Conservation (phyloP, 1,140 invertebrate genomes). For the Gryon sp. region DNA sequence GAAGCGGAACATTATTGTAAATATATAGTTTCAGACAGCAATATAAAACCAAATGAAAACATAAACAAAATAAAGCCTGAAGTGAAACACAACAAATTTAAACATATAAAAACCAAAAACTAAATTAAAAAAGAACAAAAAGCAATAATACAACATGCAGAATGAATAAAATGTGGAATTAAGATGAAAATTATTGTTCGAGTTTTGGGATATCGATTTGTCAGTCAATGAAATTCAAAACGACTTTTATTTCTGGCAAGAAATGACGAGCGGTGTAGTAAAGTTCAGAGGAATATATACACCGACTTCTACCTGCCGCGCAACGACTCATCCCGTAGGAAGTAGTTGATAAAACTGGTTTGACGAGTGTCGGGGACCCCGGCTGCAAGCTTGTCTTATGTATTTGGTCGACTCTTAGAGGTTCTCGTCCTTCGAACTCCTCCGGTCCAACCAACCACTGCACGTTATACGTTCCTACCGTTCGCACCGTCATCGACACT, state of each 20-base stretch:
- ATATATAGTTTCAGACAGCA: no score
- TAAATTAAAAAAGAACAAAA: no score
- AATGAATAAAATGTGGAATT: no score
- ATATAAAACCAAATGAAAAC: no score
- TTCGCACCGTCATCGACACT: constrained; percentile 51
- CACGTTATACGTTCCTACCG: constrained; percentile 50
- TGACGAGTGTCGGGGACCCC: constrained; percentile 74
- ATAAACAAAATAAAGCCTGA: no score
- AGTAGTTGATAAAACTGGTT: constrained; percentile 79
- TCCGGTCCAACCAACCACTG: constrained; percentile 19
- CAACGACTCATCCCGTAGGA: constrained; percentile 75
- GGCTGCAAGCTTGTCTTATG: constrained; percentile 62
- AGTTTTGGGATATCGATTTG: no score
- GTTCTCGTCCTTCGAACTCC: constrained; percentile 54
- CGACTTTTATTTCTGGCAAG: constrained; percentile 24
- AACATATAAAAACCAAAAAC: no score
- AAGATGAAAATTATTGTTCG: no score
- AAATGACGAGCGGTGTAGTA: constrained; percentile 30
- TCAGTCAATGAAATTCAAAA: constrained; percentile 12
- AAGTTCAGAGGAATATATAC: constrained; percentile 26
- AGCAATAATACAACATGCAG: no score
- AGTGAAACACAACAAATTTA: no score
- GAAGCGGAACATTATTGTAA: no score
- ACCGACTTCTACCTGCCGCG: constrained; percentile 63
- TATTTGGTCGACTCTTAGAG: constrained; percentile 59